These are phyloP conservation scores for Neolamprologus ventralis DNA, from an alignment of 2,113 vertebrate genomes.

Conservation along the genomic window DNA sequence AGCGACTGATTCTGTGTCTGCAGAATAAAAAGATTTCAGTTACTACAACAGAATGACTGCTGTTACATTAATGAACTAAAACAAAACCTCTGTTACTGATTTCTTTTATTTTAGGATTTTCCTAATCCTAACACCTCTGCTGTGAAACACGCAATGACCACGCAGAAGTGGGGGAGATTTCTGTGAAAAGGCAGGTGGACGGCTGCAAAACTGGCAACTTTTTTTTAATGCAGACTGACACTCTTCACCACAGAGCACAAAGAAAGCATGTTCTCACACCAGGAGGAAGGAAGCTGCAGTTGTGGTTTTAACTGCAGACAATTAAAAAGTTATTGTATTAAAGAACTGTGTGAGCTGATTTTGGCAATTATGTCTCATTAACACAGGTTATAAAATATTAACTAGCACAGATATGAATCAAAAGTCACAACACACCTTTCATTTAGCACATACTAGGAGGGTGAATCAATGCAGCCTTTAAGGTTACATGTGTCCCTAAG, in stretches of 20 bases:
- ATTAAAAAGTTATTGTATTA: neutral
- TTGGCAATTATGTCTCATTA: neutral
- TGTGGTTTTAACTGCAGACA: neutral
- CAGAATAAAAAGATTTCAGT: neutral
- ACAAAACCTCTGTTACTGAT: fast-evolving
- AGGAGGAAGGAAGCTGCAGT: neutral
- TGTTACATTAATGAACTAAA: neutral
- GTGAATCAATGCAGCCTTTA: neutral
- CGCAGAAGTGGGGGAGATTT: fast-evolving
- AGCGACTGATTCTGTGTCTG: neutral
- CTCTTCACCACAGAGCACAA: neutral
- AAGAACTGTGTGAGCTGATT: neutral
- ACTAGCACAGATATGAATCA: neutral
- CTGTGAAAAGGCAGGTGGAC: neutral
- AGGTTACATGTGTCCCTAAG: neutral
- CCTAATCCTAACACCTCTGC: neutral
- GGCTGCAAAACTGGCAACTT: neutral
- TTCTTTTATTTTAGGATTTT: neutral
- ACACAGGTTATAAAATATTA: neutral
- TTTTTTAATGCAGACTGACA: neutral
- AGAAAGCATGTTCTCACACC: fast-evolving
- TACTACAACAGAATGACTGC: neutral
- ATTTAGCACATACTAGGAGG: neutral
- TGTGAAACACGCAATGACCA: neutral
- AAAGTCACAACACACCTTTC: fast-evolving